phyloP scores from a whole-genome alignment of 2,888 invertebrate species.

The Zhuqinia jingwanae region DNA sequence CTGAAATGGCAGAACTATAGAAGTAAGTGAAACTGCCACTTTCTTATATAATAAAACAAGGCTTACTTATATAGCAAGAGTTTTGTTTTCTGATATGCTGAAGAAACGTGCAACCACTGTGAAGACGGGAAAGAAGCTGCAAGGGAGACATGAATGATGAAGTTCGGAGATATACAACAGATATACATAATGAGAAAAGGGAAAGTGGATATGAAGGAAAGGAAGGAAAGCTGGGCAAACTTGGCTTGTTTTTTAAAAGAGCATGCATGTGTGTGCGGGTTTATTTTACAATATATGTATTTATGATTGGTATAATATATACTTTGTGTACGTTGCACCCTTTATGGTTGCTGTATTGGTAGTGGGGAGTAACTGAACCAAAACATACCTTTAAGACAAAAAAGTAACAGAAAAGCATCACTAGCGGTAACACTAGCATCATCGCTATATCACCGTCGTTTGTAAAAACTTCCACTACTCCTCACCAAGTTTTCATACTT shows the following conservation, averaged over 20 bases:
- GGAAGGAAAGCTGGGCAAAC: background rate
- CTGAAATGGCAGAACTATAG: no score
- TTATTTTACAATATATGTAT: no score
- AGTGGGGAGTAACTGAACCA: constrained; percentile 1
- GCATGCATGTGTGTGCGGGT: background rate
- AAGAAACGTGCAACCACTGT: no score
- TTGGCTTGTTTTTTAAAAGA: background rate
- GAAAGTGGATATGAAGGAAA: background rate
- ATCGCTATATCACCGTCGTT: no score
- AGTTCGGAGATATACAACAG: no score
- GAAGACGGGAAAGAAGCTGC: no score
- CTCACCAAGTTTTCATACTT: constrained; percentile 24
- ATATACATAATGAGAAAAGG: no score
- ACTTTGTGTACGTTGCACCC: background rate
- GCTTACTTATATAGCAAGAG: no score
- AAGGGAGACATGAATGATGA: background rate
- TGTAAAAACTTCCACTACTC: no score
- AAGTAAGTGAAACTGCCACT: no score
- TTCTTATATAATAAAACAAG: no score
- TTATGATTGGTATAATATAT: background rate
- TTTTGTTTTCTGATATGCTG: no score
- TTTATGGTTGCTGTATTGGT: background rate
- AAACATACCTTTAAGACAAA: background rate
- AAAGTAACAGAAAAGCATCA: background rate
- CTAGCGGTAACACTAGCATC: background rate